Evolutionary conservation across 2,888 invertebrate genomes (phyloP).

Genomic region (Smittia sp.): DNA sequence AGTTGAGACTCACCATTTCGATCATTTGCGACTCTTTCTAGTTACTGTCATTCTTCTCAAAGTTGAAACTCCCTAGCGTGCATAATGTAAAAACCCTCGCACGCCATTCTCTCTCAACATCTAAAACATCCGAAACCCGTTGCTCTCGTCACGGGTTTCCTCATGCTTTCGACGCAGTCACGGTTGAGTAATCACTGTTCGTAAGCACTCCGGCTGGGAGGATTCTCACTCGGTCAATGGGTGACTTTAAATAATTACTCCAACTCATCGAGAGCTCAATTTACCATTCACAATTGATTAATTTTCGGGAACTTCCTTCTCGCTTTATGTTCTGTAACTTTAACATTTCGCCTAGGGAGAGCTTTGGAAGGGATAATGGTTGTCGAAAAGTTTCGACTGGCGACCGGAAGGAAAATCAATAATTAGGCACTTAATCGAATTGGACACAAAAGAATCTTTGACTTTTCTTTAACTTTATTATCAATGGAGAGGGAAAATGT

Average conservation of each 20-base stretch:
- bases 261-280: conserved; percentile 9
- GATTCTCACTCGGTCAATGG: neutral
- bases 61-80: no score
- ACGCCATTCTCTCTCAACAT: no score
- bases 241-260: conserved; percentile 1
- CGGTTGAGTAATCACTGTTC: no score
- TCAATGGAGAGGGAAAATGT: neutral
- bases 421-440: conserved; percentile 1
- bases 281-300: neutral
- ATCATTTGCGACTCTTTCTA: no score
- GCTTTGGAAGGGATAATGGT: neutral
- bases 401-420: neutral
- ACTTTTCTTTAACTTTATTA: neutral
- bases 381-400: neutral
- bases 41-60: no score
- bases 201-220: no score
- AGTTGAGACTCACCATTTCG: no score
- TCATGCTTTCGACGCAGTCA: no score
- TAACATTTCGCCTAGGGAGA: neutral
- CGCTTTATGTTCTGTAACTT: neutral
- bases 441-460: neutral
- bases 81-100: no score
- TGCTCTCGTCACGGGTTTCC: no score
- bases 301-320: neutral
- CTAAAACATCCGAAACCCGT: no score